Percentiles rank a stretch among this genome's conserved stretches.
phyloP scores from a whole-genome alignment of 2,113 vertebrate genomes.

The Naja naja region DNA sequence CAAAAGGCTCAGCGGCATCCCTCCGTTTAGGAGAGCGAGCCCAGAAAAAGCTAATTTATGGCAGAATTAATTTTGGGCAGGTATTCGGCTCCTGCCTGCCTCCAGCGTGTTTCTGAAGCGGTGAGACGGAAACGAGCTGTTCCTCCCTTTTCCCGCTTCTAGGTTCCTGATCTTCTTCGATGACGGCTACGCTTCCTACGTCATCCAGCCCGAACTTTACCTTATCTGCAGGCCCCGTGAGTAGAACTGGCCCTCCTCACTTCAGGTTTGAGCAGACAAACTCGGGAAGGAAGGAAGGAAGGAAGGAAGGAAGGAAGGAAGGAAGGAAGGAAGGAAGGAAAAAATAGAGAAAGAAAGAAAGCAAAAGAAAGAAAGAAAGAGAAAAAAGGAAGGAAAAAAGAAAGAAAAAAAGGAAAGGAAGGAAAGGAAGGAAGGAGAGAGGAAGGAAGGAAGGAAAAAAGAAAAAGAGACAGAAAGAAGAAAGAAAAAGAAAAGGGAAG shows the following conservation, averaged over 20 bases:
- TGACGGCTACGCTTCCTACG: slow-evolving; percentile 94
- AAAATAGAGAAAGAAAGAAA: too few species aligned
- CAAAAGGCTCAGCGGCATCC: background rate
- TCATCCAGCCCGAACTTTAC: slow-evolving; percentile 89
- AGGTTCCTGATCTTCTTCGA: slow-evolving; percentile 98
- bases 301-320: too few species aligned
- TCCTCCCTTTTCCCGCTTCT: background rate
- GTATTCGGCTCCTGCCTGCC: background rate
- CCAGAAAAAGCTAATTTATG: background rate
- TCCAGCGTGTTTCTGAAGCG: background rate
- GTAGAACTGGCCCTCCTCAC: slow-evolving; percentile 45
- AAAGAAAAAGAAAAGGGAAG: too few species aligned
- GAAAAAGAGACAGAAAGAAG: too few species aligned
- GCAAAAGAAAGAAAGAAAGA: too few species aligned
- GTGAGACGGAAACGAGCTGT: background rate
- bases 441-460: too few species aligned
- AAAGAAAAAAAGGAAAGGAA: too few species aligned
- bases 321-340: too few species aligned
- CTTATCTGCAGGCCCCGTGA: slow-evolving; percentile 89
- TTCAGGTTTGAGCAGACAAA: background rate
- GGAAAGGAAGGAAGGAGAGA: too few species aligned
- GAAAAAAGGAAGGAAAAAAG: too few species aligned
- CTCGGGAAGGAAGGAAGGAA: too few species aligned
- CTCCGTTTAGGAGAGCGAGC: too few species aligned
- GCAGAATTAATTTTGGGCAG: background rate